Evolutionary conservation across 2,888 invertebrate genomes (phyloP).

Genomic region (Sphaerophoria taeniata): DNA sequence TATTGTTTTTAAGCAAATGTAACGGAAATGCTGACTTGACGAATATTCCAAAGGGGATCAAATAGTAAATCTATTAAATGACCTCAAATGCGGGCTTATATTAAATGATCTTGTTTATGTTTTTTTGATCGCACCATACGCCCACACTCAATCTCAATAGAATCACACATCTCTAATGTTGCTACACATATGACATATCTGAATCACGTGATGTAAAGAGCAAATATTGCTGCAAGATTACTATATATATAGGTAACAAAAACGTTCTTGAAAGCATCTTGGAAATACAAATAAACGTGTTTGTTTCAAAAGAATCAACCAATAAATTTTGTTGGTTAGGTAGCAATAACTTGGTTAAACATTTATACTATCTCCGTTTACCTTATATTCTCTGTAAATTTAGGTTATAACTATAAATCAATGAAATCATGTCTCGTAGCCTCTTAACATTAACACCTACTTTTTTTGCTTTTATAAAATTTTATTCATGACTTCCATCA

Average conservation of each 20-base stretch:
- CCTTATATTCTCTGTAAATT: conserved; percentile 63
- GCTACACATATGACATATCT: too few relatives aligned
- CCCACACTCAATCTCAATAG: neutral
- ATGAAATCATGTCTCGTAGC: conserved; percentile 54
- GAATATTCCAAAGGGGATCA: conserved; percentile 29
- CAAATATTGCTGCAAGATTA: too few relatives aligned
- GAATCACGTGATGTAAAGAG: too few relatives aligned
- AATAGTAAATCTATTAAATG: conserved; percentile 53
- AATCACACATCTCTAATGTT: neutral
- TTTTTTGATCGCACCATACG: conserved; percentile 1
- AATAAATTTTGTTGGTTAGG: conserved; percentile 69
- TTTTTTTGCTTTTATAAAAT: conserved; percentile 30
- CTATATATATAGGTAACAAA: too few relatives aligned
- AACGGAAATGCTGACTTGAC: conserved; percentile 70
- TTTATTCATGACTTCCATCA: conserved; percentile 57
- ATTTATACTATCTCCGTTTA: conserved; percentile 41
- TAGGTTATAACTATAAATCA: conserved; percentile 74
- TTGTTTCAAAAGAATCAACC: conserved; percentile 68
- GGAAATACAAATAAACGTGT: conserved; percentile 48
- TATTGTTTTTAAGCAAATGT: conserved; percentile 66
- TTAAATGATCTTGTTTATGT: conserved; percentile 16
- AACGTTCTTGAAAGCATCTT: neutral
- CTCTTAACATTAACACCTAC: conserved; percentile 16
- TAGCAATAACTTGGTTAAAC: neutral
- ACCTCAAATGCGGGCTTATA: conserved; percentile 44